Conservation (phyloP, 2,888 invertebrate species). For the Shargacucullia verbasci region DNA sequence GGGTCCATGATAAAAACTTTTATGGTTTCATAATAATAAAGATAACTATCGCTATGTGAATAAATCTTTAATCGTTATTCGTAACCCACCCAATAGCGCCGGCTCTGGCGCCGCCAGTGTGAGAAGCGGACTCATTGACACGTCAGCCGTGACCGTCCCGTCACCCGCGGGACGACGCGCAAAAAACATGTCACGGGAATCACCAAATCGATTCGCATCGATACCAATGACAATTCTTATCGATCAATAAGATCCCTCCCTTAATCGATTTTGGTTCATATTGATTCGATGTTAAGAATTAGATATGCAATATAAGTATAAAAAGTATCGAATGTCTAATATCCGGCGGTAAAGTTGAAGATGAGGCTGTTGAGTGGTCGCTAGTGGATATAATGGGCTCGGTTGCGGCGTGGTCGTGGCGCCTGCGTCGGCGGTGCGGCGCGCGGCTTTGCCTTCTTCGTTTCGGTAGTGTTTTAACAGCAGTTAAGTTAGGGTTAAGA, state of each 20-base stretch:
- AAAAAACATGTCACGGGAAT: conserved; percentile 80
- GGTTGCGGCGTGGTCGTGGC: conserved; percentile 61
- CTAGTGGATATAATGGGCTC: conserved; percentile 53
- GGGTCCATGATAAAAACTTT: conserved; percentile 7
- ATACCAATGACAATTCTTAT: conserved; percentile 67
- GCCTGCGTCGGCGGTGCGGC: conserved; percentile 65
- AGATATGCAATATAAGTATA: conserved; percentile 48
- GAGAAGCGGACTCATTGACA: conserved; percentile 72
- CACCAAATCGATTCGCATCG: conserved; percentile 80
- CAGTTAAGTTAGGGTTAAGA: conserved; percentile 78
- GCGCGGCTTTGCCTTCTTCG: conserved; percentile 39
- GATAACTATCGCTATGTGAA: conserved; percentile 23
- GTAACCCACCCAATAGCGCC: conserved; percentile 56
- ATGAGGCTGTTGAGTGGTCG: conserved; percentile 39
- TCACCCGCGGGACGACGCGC: conserved; percentile 65
- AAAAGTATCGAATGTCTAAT: conserved; percentile 53
- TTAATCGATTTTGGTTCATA: conserved; percentile 40
- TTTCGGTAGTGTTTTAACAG: conserved; percentile 78
- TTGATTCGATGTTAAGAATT: conserved; percentile 36
- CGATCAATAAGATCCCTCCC: conserved; percentile 42
- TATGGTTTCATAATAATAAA: conserved; percentile 24
- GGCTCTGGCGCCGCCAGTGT: conserved; percentile 66
- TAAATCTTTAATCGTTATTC: conserved; percentile 37
- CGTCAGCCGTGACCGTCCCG: conserved; percentile 72
- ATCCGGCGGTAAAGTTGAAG: conserved; percentile 47